These are phyloP conservation scores for Diplodus sargus DNA, from an alignment of 2,797 vertebrate species.

Conservation along the genomic window DNA sequence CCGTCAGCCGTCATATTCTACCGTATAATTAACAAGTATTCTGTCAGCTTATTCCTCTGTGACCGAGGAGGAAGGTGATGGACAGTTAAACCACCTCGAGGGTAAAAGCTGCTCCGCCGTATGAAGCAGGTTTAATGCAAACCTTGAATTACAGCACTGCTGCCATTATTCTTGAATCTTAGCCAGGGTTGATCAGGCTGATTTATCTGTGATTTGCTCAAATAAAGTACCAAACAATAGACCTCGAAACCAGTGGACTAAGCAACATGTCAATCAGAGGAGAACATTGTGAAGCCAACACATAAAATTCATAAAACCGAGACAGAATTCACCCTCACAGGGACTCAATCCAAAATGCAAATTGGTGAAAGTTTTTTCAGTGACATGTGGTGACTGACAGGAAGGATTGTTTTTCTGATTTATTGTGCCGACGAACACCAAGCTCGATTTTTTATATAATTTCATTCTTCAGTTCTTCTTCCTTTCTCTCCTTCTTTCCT, in stretches of 20 bases:
- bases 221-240: not conserved
- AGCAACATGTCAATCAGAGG: not conserved
- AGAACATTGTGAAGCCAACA: not conserved
- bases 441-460: too few relatives aligned
- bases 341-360: not conserved
- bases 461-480: not conserved
- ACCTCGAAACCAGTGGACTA: not conserved
- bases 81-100: not conserved
- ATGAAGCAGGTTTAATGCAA: not conserved
- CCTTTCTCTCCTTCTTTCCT: too few relatives aligned
- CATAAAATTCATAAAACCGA: not conserved
- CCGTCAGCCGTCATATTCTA: not conserved
- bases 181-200: not conserved
- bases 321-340: not conserved
- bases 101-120: not conserved
- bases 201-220: not conserved
- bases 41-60: not conserved
- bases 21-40: not conserved
- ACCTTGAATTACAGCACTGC: not conserved
- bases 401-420: not conserved
- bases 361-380: not conserved
- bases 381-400: not conserved
- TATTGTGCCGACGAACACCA: too few relatives aligned
- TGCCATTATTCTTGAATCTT: not conserved
- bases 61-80: not conserved